Base-by-base conservation (phyloP, 2,797 vertebrate species). In the Coranthus polyacanthus region DNA sequence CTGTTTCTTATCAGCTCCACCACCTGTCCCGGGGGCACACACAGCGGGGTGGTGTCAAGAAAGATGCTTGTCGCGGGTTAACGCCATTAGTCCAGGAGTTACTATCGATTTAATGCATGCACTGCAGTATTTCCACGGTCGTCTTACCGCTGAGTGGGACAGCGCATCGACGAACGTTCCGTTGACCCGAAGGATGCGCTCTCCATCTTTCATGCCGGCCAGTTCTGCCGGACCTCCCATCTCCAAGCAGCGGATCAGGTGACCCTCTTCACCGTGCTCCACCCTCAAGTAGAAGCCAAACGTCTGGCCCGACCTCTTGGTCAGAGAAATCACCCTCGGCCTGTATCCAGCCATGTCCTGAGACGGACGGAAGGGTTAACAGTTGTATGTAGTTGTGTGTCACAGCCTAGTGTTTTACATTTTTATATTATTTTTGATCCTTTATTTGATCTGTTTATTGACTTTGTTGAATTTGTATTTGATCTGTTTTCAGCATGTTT, bases 181-280 rank as follows among this genome's bases (percentile, higher is more conserved):
- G 0, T 98, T 97, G 61, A 99, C 94, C 70, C 94, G 87, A 42
- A 99, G 88, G 52, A 99, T 83, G 43, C 97, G 94, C 85, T 99
- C 98, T 51, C 97, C 97, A 2, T 99, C 97, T 85, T 72, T 96
- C 63, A 99, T 91, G n/a, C 98, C 97, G 0, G 95, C 95, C 70
- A 94, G 84, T 49, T 97, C 94, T 3, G 97, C 97, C 0, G 93
- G 88, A 45, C 98, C 95, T 12, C 91, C 86, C 87, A 90, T 92
- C 56, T 94, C 94, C 80, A 99, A 89, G 0, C 90, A 93, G 18
- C 97, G 96, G 75, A 99, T 86, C 84, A 99, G 87, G 75, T 99
- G 98, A 10, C 98, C 98, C 0, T 88, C 85, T 0, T 92, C 94
- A 9, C 92, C 93, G 17, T 92, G 89, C 89, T 99, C 98, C 2